phyloP scores from a whole-genome alignment of 1,140 invertebrate species.

The Lasioglossum baleicum region DNA sequence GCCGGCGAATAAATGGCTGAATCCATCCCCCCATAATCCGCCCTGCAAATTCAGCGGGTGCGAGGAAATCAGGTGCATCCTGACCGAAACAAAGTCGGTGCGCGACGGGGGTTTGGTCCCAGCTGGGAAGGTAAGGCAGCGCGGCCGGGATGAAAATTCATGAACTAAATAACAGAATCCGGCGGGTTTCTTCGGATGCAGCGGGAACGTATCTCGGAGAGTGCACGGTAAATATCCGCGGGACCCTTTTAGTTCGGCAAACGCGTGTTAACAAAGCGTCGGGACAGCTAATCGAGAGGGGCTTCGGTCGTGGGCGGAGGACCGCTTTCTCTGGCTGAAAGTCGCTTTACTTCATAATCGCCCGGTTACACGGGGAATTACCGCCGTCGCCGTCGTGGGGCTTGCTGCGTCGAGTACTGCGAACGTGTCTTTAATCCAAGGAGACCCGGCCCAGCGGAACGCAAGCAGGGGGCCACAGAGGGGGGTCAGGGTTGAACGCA shows the following conservation, averaged over 20 bases:
- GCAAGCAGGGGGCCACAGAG: background rate
- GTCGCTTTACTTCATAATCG: conserved; percentile 64
- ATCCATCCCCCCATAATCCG: no score
- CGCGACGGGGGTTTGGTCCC: background rate
- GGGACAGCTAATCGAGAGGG: conserved; percentile 35
- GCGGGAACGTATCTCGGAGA: conserved; percentile 40
- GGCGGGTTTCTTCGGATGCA: conserved; percentile 29
- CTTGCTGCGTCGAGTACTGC: conserved; percentile 53
- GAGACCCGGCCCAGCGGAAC: conserved; percentile 17
- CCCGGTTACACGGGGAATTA: conserved; percentile 62
- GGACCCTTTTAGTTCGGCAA: conserved; percentile 50
- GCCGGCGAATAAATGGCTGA: no score
- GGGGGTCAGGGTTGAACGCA: background rate
- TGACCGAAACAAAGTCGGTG: no score
- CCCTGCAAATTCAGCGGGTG: no score
- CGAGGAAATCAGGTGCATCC: no score
- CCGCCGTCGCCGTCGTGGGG: conserved; percentile 51
- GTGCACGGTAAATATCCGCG: conserved; percentile 47
- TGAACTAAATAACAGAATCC: conserved; percentile 20
- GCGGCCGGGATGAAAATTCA: conserved; percentile 39
- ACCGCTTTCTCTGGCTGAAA: conserved; percentile 51
- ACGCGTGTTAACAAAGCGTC: conserved; percentile 39
- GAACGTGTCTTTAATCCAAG: conserved; percentile 60
- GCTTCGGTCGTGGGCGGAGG: background rate
- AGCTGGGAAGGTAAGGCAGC: background rate